Conservation (phyloP, 2,113 vertebrate genomes). For the Paralichthys olivaceus region DNA sequence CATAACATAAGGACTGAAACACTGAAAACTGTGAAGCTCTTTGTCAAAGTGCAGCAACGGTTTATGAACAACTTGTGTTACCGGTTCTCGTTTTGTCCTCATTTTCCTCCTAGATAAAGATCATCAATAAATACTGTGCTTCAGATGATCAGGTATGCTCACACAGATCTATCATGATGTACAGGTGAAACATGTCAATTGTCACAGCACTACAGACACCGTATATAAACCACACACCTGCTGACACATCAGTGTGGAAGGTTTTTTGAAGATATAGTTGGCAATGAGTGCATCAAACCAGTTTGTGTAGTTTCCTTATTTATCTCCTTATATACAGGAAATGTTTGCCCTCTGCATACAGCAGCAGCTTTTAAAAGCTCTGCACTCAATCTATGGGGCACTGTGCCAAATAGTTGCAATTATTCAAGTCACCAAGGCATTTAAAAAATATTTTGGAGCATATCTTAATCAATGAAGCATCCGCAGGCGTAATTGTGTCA, state of each 20-base stretch:
- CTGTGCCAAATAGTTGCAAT: background rate
- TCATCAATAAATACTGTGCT: conserved; percentile 88
- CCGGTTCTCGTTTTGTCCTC: background rate
- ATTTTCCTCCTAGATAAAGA: conserved; percentile 85
- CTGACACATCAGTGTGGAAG: background rate
- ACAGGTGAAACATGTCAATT: background rate
- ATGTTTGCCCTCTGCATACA: background rate
- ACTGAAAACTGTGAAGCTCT: background rate
- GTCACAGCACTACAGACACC: background rate
- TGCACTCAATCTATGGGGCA: background rate
- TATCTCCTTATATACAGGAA: too few species aligned
- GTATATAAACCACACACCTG: background rate
- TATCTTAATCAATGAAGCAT: background rate
- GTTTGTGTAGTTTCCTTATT: too few species aligned
- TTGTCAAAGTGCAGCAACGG: background rate
- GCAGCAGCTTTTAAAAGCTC: background rate
- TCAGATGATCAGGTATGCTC: conserved; percentile 89
- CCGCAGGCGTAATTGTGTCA: background rate
- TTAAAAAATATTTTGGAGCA: background rate
- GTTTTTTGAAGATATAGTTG: background rate
- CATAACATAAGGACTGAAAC: background rate
- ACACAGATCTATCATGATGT: background rate
- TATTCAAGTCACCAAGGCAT: background rate
- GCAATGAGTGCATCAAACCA: too few species aligned
- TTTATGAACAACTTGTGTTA: background rate